phyloP scores from a whole-genome alignment of 92 coral and sea anemone species.

The Palythoa heliodiscus region DNA sequence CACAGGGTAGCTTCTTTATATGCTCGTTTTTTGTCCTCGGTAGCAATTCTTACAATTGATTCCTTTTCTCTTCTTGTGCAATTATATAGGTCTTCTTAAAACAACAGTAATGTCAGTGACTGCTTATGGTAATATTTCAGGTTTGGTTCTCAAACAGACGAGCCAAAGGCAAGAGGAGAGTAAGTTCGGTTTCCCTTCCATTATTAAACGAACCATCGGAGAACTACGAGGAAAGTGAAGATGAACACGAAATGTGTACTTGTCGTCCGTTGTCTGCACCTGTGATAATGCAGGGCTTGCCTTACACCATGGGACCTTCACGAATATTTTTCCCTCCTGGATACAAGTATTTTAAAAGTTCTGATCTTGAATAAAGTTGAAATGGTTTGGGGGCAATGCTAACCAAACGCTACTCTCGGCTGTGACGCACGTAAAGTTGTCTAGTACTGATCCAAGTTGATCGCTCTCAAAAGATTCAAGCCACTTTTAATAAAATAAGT shows the following conservation, averaged over 20 bases:
- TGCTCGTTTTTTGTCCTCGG: not conserved
- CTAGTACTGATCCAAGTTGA: too few species aligned
- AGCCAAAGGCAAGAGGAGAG: slow-evolving; percentile 20
- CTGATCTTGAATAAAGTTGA: not conserved
- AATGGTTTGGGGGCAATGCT: not conserved
- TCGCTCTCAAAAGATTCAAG: too few species aligned
- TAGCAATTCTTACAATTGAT: not conserved
- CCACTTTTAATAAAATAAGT: too few species aligned
- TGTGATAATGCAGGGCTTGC: slow-evolving; percentile 26
- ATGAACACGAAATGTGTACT: slow-evolving; percentile 2
- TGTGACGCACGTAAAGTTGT: not conserved
- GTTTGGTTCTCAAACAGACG: slow-evolving; percentile 40
- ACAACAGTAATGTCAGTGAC: not conserved
- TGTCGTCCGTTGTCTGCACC: slow-evolving; percentile 15
- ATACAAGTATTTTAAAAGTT: not conserved
- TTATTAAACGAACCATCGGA: not conserved
- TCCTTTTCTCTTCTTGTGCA: not conserved
- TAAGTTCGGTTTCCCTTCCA: not conserved
- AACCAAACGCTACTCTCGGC: not conserved
- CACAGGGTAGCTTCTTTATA: too few species aligned
- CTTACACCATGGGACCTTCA: slow-evolving; percentile 14
- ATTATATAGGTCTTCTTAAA: not conserved
- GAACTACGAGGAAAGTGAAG: not conserved
- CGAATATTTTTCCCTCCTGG: slow-evolving; percentile 30
- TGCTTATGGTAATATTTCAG: slow-evolving; percentile 16